Evolutionary conservation across 2,113 vertebrate species (phyloP).

Genomic region (Laterallus jamaicensis): DNA sequence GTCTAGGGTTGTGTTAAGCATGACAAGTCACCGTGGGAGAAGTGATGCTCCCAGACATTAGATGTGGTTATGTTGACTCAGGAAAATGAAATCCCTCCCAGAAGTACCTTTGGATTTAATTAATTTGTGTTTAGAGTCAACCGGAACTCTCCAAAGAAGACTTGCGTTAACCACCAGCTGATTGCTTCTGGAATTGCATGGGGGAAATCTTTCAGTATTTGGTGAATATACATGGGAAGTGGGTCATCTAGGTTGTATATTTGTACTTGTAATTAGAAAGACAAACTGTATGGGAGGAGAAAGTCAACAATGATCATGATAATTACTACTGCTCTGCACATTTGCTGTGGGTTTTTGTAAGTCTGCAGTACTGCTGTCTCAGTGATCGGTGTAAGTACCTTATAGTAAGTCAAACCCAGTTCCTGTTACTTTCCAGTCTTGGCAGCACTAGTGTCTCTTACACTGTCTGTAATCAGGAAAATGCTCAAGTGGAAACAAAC

Average conservation of each 20-base stretch:
- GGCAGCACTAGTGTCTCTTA: not conserved
- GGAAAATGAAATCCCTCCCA: constrained; percentile 8
- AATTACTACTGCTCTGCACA: not conserved
- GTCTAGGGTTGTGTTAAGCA: not conserved
- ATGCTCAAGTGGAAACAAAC: not conserved
- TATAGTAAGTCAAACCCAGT: not conserved
- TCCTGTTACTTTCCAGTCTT: not conserved
- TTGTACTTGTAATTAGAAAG: constrained; percentile 34
- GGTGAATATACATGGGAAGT: not conserved
- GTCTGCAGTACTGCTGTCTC: not conserved
- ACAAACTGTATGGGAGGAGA: constrained; percentile 11
- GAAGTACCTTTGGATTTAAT: not conserved
- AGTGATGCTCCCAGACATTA: not conserved
- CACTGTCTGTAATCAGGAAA: not conserved
- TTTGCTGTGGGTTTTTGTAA: not conserved
- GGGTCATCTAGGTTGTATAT: not conserved
- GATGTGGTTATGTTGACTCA: not conserved
- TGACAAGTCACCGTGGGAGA: not conserved
- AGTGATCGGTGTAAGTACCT: not conserved
- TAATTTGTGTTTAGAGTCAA: not conserved
- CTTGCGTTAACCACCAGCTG: not conserved
- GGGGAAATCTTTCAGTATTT: not conserved
- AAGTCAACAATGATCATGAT: constrained; percentile 3
- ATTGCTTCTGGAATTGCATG: not conserved
- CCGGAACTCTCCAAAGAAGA: not conserved